Percentiles rank a stretch among this genome's conserved stretches.
These are phyloP conservation scores for Darevskia mixta DNA, from an alignment of 2,797 vertebrate genomes.

Conservation along the genomic window DNA sequence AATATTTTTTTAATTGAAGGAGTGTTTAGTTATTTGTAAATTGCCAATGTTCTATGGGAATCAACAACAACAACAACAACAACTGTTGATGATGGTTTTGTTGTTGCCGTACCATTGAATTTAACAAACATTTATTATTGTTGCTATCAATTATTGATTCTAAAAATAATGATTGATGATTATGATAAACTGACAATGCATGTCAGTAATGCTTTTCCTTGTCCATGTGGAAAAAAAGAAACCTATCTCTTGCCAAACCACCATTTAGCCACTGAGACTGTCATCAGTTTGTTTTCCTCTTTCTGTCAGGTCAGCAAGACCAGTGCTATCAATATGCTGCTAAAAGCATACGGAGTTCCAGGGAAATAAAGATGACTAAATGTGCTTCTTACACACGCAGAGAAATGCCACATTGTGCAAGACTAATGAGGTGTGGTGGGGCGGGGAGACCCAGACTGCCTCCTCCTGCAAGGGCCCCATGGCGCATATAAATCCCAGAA, in stretches of 20 bases:
- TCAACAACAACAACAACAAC: too few species aligned
- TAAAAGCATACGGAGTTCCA: background rate
- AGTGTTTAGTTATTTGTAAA: too few species aligned
- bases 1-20: too few species aligned
- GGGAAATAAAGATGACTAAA: conserved; percentile 23
- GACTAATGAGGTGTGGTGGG: conserved; percentile 2
- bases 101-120: too few species aligned
- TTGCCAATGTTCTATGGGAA: too few species aligned
- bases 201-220: background rate
- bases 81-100: too few species aligned
- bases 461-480: background rate
- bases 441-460: background rate
- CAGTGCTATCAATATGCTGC: background rate
- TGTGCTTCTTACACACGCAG: background rate
- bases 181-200: too few species aligned
- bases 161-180: too few species aligned
- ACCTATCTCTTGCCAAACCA: background rate
- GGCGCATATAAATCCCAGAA: conserved; percentile 23
- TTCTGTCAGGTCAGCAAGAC: background rate
- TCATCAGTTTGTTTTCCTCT: background rate
- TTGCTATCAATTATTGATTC: too few species aligned
- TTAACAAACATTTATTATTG: too few species aligned
- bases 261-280: background rate
- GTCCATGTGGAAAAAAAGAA: background rate
- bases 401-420: conserved; percentile 42